phyloP scores from a whole-genome alignment of 2,113 vertebrate genomes.

The Sander lucioperca region DNA sequence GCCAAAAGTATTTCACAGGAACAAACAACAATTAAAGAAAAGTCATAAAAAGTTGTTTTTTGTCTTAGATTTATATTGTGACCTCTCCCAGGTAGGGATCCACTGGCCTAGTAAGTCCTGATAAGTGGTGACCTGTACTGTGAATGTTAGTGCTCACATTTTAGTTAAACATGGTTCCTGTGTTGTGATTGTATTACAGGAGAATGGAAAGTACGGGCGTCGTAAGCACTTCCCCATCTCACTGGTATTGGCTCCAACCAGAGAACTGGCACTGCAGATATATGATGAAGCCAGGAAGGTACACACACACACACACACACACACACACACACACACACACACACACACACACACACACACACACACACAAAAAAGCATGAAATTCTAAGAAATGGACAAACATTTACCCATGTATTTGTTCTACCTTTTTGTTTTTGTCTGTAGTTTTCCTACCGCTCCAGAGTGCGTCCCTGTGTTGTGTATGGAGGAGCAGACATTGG shows the following conservation, averaged over 20 bases:
- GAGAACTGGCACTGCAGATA: slow-evolving; percentile 96
- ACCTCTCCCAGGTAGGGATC: too few species aligned
- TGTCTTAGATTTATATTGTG: too few species aligned
- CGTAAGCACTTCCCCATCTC: slow-evolving; percentile 97
- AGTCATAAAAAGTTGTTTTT: background rate
- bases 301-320: rapidly evolving
- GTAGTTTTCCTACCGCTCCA: slow-evolving; percentile 95
- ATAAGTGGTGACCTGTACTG: background rate
- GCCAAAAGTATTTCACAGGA: background rate
- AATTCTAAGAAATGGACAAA: background rate
- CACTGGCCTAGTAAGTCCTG: background rate
- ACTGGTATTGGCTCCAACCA: slow-evolving; percentile 95
- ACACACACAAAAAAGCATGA: too few species aligned
- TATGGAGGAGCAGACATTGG: slow-evolving; percentile 98
- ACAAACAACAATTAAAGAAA: background rate
- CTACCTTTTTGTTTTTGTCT: background rate
- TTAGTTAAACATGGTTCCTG: too few species aligned
- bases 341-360: too few species aligned
- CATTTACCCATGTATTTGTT: background rate
- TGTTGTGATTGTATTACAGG: slow-evolving; percentile 74
- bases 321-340: background rate
- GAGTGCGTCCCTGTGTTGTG: slow-evolving; percentile 96
- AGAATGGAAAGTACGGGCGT: slow-evolving; percentile 94
- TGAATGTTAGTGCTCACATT: too few species aligned
- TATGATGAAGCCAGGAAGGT: slow-evolving; percentile 98